A percentile compares a stretch with the other conserved stretches of the same genome.
Conservation (phyloP, 1,140 invertebrate species). For the Rhagoletis pomonella region DNA sequence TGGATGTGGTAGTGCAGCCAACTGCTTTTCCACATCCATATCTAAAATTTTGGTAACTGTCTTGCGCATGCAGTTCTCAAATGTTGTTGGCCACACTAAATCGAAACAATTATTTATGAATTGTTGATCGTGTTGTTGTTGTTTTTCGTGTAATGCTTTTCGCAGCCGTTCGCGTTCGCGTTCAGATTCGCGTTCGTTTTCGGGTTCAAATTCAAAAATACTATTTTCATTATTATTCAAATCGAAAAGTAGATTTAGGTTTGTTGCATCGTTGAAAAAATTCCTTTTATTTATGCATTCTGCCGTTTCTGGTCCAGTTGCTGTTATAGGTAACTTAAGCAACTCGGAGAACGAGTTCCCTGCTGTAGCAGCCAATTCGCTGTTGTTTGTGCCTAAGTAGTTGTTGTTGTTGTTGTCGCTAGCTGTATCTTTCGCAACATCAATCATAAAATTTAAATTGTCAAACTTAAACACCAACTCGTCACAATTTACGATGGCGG, state of each 20-base stretch:
- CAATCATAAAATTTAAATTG: slow-evolving; percentile 64
- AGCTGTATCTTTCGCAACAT: background rate
- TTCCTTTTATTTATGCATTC: slow-evolving; percentile 12
- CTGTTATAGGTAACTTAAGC: slow-evolving; percentile 25
- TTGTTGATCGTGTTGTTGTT: slow-evolving; percentile 62
- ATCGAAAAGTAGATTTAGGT: slow-evolving; percentile 67
- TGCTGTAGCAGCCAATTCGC: background rate
- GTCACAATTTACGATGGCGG: slow-evolving; percentile 63
- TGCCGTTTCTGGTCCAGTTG: slow-evolving; percentile 1
- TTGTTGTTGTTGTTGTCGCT: slow-evolving; percentile 61
- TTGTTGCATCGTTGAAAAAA: slow-evolving; percentile 60
- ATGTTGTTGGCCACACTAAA: slow-evolving; percentile 67
- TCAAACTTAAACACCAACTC: slow-evolving; percentile 72
- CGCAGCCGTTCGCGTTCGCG: slow-evolving; percentile 17
- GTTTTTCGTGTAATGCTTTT: slow-evolving; percentile 46
- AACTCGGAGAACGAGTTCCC: background rate
- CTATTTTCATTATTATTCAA: slow-evolving; percentile 63
- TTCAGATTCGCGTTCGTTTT: background rate
- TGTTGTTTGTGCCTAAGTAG: slow-evolving; percentile 58
- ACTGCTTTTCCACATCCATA: slow-evolving; percentile 22
- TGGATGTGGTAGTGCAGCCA: background rate
- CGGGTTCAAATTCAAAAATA: slow-evolving; percentile 2
- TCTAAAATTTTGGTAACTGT: slow-evolving; percentile 55
- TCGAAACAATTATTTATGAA: slow-evolving; percentile 70
- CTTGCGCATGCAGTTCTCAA: slow-evolving; percentile 51